Base-by-base conservation (phyloP, 2,113 vertebrate species). In the Camelus dromedarius region DNA sequence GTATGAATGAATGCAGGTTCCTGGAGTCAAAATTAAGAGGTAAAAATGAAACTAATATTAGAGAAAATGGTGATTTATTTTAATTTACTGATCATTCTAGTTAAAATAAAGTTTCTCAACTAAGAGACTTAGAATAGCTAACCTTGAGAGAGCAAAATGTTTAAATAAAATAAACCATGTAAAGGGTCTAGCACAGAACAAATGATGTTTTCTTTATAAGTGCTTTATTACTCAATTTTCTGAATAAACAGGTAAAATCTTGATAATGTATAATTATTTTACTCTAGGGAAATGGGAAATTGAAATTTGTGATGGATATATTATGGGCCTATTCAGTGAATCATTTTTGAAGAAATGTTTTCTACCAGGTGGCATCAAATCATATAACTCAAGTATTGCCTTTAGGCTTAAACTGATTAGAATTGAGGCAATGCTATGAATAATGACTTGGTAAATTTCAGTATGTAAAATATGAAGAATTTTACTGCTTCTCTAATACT, bases 391-490 rank as follows among this genome's bases (percentile, higher is more conserved):
- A 50, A 67, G 10, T 75, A 24, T 60, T 52, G n/a, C 64, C 15
- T 48, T 91, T 73, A 88, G 15, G 24, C 42, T 95, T 77, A 77
- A 48, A 62, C 30, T 93, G 54, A 79, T 93, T 77, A 93, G 35
- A 83, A 93, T 24, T 80, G 30, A 88, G 8, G 11, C 8, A 35
- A 15, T 72, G 1, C 1, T 75, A 62, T 56, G 18, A 87, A 84
- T 67, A 93, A 80, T 75, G 50, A 50, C 8, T 73, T 79, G 64
- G 14, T 46, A 82, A 82, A 28, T 28, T 95, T 52, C 24, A 64
- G 11, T 75, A n/a, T 54, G 28, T 66, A 89, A 93, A 77, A 22
- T n/a, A 26, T 70, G 77, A 95, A 97, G 11, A 66, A 35, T 54
- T 80, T 6, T 56, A 84, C 35, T 93, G 46, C 12, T 60, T 48